phyloP scores from a whole-genome alignment of 2,888 invertebrate species.

The Ectropis crepuscularia region DNA sequence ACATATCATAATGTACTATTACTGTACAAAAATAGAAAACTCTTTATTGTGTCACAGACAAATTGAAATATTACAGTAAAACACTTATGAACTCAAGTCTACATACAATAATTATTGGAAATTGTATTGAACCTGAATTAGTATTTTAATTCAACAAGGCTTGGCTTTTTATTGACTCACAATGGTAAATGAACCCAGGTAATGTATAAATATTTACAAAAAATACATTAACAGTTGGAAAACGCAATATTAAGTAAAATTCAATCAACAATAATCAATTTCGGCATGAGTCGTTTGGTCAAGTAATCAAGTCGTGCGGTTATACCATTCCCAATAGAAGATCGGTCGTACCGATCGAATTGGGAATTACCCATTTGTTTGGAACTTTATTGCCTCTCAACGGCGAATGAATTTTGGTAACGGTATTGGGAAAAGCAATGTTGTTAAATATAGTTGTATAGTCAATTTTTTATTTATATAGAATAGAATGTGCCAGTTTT shows the following conservation, averaged over 20 bases:
- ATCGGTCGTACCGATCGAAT: conserved; percentile 11
- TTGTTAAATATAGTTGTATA: conserved; percentile 2
- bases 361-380: conserved; percentile 17
- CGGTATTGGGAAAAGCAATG: conserved; percentile 10
- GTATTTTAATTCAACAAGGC: too few relatives aligned
- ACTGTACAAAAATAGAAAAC: too few relatives aligned
- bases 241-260: not conserved
- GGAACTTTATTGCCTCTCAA: conserved; percentile 13
- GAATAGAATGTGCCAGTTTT: too few relatives aligned
- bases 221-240: not conserved
- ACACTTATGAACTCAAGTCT: too few relatives aligned
- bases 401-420: conserved; percentile 11
- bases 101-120: too few relatives aligned
- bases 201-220: too few relatives aligned
- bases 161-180: too few relatives aligned
- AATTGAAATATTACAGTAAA: too few relatives aligned
- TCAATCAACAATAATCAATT: conserved; percentile 1
- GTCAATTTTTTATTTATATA: not conserved
- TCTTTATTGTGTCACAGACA: too few relatives aligned
- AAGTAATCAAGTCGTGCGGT: conserved; percentile 16
- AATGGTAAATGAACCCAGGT: too few relatives aligned
- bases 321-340: conserved; percentile 8
- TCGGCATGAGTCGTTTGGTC: not conserved
- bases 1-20: too few relatives aligned
- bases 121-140: too few relatives aligned